These are phyloP conservation scores for Graphium colonna DNA, from an alignment of 2,888 invertebrate species.

Conservation along the genomic window DNA sequence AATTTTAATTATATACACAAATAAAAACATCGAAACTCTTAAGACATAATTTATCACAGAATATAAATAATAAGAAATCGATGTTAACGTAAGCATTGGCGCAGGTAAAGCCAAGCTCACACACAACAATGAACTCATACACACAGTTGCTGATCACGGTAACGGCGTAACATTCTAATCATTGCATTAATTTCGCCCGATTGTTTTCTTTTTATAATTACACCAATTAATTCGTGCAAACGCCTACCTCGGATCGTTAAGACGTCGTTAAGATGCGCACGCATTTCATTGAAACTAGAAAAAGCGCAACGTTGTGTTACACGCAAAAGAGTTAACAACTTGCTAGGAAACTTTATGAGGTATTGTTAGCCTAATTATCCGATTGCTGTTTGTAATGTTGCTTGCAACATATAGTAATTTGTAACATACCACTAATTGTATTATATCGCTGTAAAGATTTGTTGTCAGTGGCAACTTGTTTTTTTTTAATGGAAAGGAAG, in stretches of 20 bases:
- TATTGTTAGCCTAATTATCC: conserved; percentile 44
- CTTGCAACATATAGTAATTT: conserved; percentile 40
- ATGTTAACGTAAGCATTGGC: too few species aligned
- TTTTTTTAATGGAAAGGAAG: too few species aligned
- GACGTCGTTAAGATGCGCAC: conserved; percentile 64
- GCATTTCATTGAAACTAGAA: conserved; percentile 56
- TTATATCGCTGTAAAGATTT: too few species aligned
- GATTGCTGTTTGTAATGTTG: conserved; percentile 42
- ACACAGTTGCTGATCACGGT: conserved; percentile 46
- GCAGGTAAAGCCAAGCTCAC: conserved; percentile 14
- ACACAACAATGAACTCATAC: conserved; percentile 33
- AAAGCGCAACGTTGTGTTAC: conserved; percentile 37
- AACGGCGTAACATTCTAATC: conserved; percentile 48
- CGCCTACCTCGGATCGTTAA: conserved; percentile 54
- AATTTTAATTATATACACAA: too few species aligned
- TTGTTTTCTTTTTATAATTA: conserved; percentile 72
- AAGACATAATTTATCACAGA: too few species aligned
- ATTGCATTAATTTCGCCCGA: conserved; percentile 56
- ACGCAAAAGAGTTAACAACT: conserved; percentile 46
- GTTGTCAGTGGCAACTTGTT: too few species aligned
- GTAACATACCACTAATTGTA: too few species aligned
- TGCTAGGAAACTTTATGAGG: conserved; percentile 51
- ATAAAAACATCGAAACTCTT: too few species aligned
- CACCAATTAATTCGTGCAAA: conserved; percentile 70
- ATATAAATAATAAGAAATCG: too few species aligned